These are phyloP conservation scores for Oasisia sp. DNA, from an alignment of 2,888 invertebrate genomes.

Conservation along the genomic window DNA sequence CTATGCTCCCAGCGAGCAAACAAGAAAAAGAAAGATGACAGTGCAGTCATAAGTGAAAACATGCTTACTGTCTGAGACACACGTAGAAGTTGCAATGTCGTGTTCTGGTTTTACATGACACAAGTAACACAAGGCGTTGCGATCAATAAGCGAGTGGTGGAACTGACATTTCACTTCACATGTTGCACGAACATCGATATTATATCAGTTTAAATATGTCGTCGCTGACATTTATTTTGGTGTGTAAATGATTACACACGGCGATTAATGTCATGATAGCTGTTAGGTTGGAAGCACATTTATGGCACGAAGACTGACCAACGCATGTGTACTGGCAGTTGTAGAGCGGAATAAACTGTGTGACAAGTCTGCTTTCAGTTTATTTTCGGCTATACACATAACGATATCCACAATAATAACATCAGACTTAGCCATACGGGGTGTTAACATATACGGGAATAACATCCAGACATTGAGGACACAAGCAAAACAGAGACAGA, in stretches of 20 bases:
- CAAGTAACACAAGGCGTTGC: not conserved
- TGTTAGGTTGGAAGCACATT: not conserved
- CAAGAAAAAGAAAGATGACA: too few relatives aligned
- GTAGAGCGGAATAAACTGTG: not conserved
- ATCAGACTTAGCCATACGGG: not conserved
- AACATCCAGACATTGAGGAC: too few relatives aligned
- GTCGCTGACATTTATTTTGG: not conserved
- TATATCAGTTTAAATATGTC: not conserved
- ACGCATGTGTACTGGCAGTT: not conserved
- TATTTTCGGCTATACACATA: not conserved
- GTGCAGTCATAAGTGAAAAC: not conserved
- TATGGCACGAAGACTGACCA: not conserved
- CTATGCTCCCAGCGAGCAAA: too few relatives aligned
- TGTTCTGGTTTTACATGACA: not conserved
- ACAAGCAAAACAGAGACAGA: not conserved
- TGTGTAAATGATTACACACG: not conserved
- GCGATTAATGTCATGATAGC: not conserved
- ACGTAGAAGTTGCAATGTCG: not conserved
- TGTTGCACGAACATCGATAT: not conserved
- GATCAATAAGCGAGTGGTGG: not conserved
- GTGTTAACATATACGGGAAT: not conserved
- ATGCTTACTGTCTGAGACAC: not conserved
- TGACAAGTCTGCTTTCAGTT: not conserved
- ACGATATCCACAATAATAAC: not conserved
- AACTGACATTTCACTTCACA: not conserved